Base-by-base conservation (phyloP, 2,113 vertebrate species). In the Chaetodon trifascialis region DNA sequence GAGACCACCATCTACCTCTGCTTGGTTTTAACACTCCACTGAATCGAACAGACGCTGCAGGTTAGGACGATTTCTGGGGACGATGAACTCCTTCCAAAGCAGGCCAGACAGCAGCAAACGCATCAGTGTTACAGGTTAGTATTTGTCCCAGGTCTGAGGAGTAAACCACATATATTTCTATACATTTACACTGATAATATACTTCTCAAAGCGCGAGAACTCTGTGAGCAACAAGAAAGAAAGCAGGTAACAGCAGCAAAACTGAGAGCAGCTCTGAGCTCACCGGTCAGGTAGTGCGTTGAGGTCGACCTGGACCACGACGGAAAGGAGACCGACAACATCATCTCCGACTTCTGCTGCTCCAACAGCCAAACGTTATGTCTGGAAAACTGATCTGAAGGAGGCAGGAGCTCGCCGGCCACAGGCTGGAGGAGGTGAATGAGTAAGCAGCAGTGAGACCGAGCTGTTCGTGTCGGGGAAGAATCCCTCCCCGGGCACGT, bases 131-230 rank as follows among this genome's bases (percentile, higher is more conserved):
- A 51, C 79, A 36, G n/a, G 7, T 64, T 40, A 51, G 15, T 17
- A 46, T 70, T 44, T 5, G 46, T 36, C 62, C 7, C 70, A 8
- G 15, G 60, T 59, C 74, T 56, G 73, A 59, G 30, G 44, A 83
- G 14, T 46, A 36, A 21, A 65, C 40, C 0, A 76, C 17, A 4
- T 76, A 66, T 84, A 85, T 47, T 63, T 82, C n/a, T 80, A 38
- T 76, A 65, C 86, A 88, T 92, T 92, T 90, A 90, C 84, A 92
- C 36, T 68, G 30, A 65, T 7, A 83, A 81, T 74, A 83, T 83
- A 74, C 62, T 84, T 25, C 36, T 58, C 40, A 76, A 83, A 65
- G 44, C 65, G 58, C 0, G 0, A 71, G 75, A 76, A 72, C 84
- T 84, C 76, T 84, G 63, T 51, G 42, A 62, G 73, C 36, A 12